phyloP scores from a whole-genome alignment of 2,888 invertebrate species.

The Petrophora chlorosata region DNA sequence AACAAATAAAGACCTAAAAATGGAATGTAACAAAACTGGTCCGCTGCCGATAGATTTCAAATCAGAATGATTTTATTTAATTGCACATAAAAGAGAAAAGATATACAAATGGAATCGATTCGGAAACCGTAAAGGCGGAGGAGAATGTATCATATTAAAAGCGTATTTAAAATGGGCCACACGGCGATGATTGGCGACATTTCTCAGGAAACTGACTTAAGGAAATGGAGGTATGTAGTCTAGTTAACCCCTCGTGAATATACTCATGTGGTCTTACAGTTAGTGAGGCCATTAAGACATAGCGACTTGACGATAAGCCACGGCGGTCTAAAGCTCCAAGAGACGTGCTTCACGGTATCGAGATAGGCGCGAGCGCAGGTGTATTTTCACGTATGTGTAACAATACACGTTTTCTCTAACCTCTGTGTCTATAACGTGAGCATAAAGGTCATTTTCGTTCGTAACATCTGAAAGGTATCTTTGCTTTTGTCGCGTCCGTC shows the following conservation, averaged over 20 bases:
- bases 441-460: constrained; percentile 42
- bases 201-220: constrained; percentile 13
- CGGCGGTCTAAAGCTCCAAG: constrained; percentile 54
- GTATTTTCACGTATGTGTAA: constrained; percentile 65
- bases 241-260: constrained; percentile 60
- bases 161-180: constrained; percentile 6
- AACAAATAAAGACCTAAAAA: constrained; percentile 33
- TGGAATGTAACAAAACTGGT: constrained; percentile 31
- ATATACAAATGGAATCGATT: constrained; percentile 18
- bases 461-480: constrained; percentile 8
- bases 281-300: constrained; percentile 70
- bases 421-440: constrained; percentile 30
- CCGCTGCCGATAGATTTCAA: constrained; percentile 21
- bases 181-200: constrained; percentile 14
- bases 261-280: constrained; percentile 67
- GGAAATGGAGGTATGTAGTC: constrained; percentile 24
- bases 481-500: constrained; percentile 36
- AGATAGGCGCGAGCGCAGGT: constrained; percentile 67
- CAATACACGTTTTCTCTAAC: constrained; percentile 33
- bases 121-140: constrained; percentile 20
- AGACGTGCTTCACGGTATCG: constrained; percentile 77
- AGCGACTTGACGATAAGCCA: constrained; percentile 62
- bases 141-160: constrained; percentile 19
- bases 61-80: constrained; percentile 28
- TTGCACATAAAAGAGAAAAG: constrained; percentile 26